Base-by-base conservation (phyloP, 2,113 vertebrate species). In the Penelope pileata region DNA sequence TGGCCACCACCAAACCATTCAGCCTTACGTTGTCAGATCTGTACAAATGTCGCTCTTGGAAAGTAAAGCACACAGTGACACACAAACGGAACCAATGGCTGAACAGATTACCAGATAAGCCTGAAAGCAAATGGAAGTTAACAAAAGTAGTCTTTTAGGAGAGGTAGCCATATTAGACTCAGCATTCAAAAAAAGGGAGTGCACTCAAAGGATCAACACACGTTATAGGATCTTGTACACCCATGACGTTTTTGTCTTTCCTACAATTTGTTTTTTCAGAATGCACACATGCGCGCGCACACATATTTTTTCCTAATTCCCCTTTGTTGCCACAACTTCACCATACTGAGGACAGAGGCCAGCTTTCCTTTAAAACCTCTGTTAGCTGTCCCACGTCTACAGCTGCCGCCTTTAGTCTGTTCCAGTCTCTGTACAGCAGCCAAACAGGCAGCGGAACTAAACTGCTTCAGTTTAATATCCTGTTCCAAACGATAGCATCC, bases 101-200 rank as follows among this genome's bases (percentile, higher is more conserved):
- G 86, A 88, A 89, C 93, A 84, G 90, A 66, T 94, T 78, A 92
- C 80, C 84, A 24, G 18, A 95, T 91, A 74, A 95, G 88, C 86
- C 79, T 54, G 87, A 92, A 96, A 97, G 96, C 89, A 97, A 96
- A 95, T 84, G 90, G 93, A 96, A 98, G 93, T 94, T 90, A 96
- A 92, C 51, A 10, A 97, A 97, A 98, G 90, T 77, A 97, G 95
- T 98, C 95, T 95, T 97, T 79, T 92, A 96, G 97, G 95, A 97
- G 98, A 98, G 97, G 98, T 98, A 98, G 98, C 98, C 97, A 19
- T 97, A 95, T 96, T 78, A 97, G 91, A 94, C 95, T 97, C 96
- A 97, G 97, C 96, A 95, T 97, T 94, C 88, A 88, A 85, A 60
- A 83, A 66, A 91, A 91, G 94, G 96, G 95, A 97, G 96, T 96